Conservation (phyloP, 2,888 invertebrate species). For the Heteromurus nitidus region DNA sequence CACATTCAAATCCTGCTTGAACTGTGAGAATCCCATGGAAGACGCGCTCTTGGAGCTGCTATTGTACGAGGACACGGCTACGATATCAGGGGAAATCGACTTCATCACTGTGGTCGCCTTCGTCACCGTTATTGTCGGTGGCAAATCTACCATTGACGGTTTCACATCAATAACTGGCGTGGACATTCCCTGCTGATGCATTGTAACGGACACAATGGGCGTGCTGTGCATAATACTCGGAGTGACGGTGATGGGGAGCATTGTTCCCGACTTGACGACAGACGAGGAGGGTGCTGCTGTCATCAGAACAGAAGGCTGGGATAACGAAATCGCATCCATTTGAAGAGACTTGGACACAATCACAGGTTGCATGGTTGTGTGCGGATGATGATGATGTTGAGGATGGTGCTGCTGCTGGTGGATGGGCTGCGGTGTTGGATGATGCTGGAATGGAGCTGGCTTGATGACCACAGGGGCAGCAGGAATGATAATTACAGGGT, state of each 20-base stretch:
- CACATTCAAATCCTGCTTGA: neutral
- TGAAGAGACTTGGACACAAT: conserved; percentile 47
- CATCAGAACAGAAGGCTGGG: conserved; percentile 11
- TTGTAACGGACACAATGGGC: neutral
- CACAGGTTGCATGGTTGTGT: conserved; percentile 32
- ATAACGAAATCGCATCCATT: conserved; percentile 5
- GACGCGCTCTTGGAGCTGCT: neutral
- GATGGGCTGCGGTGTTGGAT: neutral
- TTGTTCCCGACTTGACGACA: neutral
- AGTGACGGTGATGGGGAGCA: conserved; percentile 50
- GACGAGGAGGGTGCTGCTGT: neutral
- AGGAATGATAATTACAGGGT: conserved; percentile 49
- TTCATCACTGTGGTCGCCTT: conserved; percentile 58
- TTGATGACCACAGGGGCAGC: conserved; percentile 48
- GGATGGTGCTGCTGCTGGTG: neutral
- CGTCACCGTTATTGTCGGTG: conserved; percentile 52
- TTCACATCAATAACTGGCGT: neutral
- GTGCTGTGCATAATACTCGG: conserved; percentile 20
- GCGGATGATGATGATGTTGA: conserved; percentile 11
- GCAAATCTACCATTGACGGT: conserved; percentile 21
- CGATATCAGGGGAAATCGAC: conserved; percentile 49
- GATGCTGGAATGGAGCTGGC: conserved; percentile 25
- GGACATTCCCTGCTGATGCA: neutral
- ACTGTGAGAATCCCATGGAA: conserved; percentile 8
- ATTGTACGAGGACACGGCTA: conserved; percentile 38